A percentile compares a stretch with the other conserved stretches of the same genome.
Evolutionary conservation across 2,113 vertebrate genomes (phyloP).

Genomic region (Pelobates fuscus): DNA sequence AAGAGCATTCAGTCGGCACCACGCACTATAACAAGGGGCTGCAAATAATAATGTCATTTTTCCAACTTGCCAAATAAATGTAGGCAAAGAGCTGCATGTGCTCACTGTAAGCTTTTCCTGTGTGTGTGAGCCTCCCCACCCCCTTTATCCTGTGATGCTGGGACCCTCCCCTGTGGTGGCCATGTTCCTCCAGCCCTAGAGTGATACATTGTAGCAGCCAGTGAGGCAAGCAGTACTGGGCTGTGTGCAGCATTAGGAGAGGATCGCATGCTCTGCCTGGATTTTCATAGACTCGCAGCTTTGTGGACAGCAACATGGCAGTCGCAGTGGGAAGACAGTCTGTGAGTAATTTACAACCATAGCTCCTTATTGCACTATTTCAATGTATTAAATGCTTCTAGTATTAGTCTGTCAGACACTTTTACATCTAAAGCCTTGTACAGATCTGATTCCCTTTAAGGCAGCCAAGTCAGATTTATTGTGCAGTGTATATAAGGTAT

Average conservation of each 20-base stretch:
- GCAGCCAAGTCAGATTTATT: too few species aligned
- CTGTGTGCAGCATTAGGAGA: background rate
- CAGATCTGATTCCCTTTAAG: too few species aligned
- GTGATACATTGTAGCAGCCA: background rate
- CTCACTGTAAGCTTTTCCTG: background rate
- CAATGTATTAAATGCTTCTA: too few species aligned
- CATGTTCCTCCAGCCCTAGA: conserved; percentile 32
- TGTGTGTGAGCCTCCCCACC: background rate
- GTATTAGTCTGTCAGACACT: too few species aligned
- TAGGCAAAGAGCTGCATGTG: background rate
- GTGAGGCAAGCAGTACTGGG: background rate
- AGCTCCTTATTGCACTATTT: too few species aligned
- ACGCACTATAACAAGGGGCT: background rate
- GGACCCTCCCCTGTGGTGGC: conserved; percentile 36
- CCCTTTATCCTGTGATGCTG: background rate
- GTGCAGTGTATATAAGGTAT: too few species aligned
- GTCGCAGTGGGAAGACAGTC: conserved; percentile 46
- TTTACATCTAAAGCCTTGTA: too few species aligned
- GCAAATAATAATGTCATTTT: background rate
- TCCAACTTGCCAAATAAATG: too few species aligned
- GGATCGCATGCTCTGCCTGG: background rate
- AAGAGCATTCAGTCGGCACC: too few species aligned
- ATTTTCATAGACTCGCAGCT: background rate
- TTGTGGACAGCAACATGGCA: conserved; percentile 32
- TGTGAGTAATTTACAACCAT: conserved; percentile 31